These are phyloP conservation scores for Clarias batrachus DNA, from an alignment of 2,113 vertebrate genomes.

Conservation along the genomic window DNA sequence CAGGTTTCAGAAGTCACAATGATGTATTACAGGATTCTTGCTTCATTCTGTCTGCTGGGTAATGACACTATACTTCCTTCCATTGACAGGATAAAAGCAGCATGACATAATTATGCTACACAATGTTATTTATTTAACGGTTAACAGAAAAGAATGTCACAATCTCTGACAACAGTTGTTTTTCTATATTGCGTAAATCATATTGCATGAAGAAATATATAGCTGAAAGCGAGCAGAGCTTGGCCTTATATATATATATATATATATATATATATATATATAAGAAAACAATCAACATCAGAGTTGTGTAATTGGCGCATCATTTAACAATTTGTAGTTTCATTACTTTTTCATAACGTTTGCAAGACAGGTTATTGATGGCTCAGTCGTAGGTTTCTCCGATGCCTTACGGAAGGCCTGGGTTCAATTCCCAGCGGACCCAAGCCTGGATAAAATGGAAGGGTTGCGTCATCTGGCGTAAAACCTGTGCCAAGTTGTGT, in stretches of 20 bases:
- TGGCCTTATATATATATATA: too few species aligned
- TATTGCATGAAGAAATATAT: not conserved
- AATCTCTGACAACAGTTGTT: not conserved
- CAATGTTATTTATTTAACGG: not conserved
- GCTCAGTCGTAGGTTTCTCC: too few species aligned
- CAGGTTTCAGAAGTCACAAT: constrained; percentile 56
- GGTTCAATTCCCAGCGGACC: too few species aligned
- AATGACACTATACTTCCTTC: constrained; percentile 32
- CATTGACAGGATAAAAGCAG: not conserved
- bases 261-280: too few species aligned
- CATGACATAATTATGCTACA: not conserved
- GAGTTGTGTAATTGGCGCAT: not conserved
- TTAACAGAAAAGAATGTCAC: not conserved
- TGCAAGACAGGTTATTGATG: too few species aligned
- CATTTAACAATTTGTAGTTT: not conserved
- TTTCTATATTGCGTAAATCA: not conserved
- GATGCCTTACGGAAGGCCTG: too few species aligned
- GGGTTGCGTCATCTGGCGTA: too few species aligned
- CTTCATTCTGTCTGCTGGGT: constrained; percentile 67
- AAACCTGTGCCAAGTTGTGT: too few species aligned
- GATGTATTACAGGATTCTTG: constrained; percentile 59
- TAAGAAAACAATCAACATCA: not conserved
- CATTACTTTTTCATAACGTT: not conserved
- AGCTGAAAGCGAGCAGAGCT: not conserved
- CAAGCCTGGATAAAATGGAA: too few species aligned